Evolutionary conservation across 2,113 vertebrate genomes (phyloP), one percentile per base, ranked within the genome.

Genomic region (Mesembrinibis cayennensis): DNA sequence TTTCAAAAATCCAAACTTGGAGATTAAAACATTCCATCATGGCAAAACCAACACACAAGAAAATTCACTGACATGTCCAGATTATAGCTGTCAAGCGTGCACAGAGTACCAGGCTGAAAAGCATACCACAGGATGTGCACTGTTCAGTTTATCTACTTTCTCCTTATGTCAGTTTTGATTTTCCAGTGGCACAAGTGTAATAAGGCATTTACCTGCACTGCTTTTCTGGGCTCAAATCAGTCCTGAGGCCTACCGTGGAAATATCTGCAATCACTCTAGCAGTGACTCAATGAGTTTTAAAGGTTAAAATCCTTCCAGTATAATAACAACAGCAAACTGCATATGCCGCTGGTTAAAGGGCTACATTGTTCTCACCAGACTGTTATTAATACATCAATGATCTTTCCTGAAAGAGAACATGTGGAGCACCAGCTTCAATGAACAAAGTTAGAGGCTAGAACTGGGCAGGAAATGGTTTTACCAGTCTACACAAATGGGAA

Each of bases 271-370:
- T 34, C 65, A 38, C 42, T 87, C 72, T n/a, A 87, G 59, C 59
- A 92, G 58, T 26, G n/a, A 82, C 52, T 94, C 32, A 4, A 29
- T 71, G 71, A 88, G 81, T 92, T 92, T 93, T 89, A 71, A 76
- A 96, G 91, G 91, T 96, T 97, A 94, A 81, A 89, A 91, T 96
- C 65, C 82, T 96, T 93, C 88, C 65, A 92, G 69, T 76, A 53
- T 36, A 94, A 87, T 52, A 82, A 50, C 81, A 95, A 66, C 83
- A 97, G 87, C 66, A 96, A 92, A 94, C 36, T 82, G 27, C 80
- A 90, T 88, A 73, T 96, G 82, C 36, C 92, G 91, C 55, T 73
- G 47, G 27, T 92, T 77, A 81, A 66, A 56, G 40, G n/a, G 55
- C 70, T 85, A 58, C 36, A 73, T 70, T 83, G 67, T 95, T 86